Evolutionary conservation across 2,113 vertebrate genomes (phyloP).

Genomic region (Megaceryle maxima): DNA sequence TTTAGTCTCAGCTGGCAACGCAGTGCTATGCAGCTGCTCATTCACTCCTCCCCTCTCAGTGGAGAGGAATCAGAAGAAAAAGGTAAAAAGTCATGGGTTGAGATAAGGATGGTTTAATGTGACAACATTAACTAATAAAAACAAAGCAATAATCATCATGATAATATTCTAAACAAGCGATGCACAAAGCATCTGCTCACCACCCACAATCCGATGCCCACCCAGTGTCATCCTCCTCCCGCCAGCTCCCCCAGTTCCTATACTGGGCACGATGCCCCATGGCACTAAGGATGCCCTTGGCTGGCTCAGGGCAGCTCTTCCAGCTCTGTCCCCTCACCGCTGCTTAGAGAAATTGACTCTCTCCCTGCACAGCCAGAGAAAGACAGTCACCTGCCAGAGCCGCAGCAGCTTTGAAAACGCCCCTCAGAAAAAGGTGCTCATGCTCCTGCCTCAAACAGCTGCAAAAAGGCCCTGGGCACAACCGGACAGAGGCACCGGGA

Average conservation of each 20-base stretch:
- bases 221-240: neutral
- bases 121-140: neutral
- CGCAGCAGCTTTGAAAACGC: neutral
- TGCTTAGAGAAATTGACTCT: no score
- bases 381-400: neutral
- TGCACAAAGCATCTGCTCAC: neutral
- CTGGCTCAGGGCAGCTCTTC: neutral
- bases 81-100: neutral
- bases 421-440: neutral
- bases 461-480: fast-evolving
- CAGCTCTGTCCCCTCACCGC: neutral
- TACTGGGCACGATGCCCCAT: no score
- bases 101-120: neutral
- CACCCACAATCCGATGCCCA: neutral
- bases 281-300: neutral
- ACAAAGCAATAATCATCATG: neutral
- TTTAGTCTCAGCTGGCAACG: no score
- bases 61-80: neutral
- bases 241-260: neutral
- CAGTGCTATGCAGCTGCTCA: neutral
- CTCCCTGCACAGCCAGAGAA: no score
- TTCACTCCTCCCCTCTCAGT: neutral
- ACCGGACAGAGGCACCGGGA: fast-evolving
- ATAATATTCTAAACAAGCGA: neutral
- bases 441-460: neutral